Conservation (phyloP, 1,140 invertebrate genomes). For the Trichonephila clavipes region DNA sequence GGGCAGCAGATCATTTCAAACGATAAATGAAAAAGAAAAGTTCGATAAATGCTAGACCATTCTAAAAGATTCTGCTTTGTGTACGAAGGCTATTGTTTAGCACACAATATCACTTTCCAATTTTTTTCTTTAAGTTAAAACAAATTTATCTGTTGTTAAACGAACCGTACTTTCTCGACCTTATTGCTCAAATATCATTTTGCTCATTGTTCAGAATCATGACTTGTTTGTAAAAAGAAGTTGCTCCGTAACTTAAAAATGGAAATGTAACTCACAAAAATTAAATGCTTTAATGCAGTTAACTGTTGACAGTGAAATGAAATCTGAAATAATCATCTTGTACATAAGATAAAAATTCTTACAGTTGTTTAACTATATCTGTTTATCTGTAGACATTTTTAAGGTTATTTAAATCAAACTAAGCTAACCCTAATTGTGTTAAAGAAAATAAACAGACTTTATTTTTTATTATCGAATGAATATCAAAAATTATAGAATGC, state of each 20-base stretch:
- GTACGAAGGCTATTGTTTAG: slow-evolving; percentile 3
- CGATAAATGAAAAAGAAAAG: slow-evolving; percentile 10
- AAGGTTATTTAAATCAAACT: too few species aligned
- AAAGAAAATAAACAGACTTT: too few species aligned
- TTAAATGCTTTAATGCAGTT: not conserved
- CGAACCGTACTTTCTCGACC: not conserved
- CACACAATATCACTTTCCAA: slow-evolving; percentile 27
- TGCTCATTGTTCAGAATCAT: not conserved
- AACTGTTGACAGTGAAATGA: not conserved
- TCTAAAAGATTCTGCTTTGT: not conserved
- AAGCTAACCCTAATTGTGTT: too few species aligned
- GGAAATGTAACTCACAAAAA: too few species aligned
- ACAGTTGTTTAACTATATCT: too few species aligned
- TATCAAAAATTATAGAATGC: too few species aligned
- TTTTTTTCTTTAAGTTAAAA: not conserved
- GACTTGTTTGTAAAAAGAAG: not conserved
- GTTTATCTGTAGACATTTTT: too few species aligned
- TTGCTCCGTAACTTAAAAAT: not conserved
- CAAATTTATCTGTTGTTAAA: not conserved
- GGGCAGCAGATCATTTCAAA: not conserved
- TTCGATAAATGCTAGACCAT: not conserved
- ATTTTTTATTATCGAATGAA: too few species aligned
- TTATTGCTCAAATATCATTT: not conserved
- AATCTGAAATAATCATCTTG: not conserved
- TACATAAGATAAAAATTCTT: too few species aligned